Percentiles rank a stretch among this genome's conserved stretches.
These are phyloP conservation scores for Erannis defoliaria DNA, from an alignment of 2,888 invertebrate species.

Conservation along the genomic window DNA sequence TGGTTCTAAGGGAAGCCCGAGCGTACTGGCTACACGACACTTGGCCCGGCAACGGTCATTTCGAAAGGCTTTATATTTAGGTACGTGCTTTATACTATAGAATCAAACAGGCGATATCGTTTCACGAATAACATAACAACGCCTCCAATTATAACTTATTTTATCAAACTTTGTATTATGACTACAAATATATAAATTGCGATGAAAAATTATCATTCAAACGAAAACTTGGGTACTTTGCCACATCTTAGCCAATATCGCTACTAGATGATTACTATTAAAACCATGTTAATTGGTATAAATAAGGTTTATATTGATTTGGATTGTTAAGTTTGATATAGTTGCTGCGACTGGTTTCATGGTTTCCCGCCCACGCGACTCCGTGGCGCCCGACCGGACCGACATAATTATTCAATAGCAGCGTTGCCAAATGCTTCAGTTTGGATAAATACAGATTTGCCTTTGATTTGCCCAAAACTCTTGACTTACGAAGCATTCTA, in stretches of 20 bases:
- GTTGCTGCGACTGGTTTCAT: conserved; percentile 80
- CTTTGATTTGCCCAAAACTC: conserved; percentile 9
- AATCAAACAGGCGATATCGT: neutral
- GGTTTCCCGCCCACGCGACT: conserved; percentile 85
- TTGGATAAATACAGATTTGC: conserved; percentile 39
- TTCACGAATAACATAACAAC: neutral
- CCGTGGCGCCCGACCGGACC: conserved; percentile 77
- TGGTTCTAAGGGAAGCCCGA: conserved; percentile 79
- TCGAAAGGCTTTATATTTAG: conserved; percentile 9
- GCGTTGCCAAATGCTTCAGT: conserved; percentile 60
- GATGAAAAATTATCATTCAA: neutral
- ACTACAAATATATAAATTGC: no score
- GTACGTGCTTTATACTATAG: neutral
- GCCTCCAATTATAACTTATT: neutral
- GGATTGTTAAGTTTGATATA: conserved; percentile 59
- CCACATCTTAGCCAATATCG: neutral
- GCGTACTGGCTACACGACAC: conserved; percentile 32
- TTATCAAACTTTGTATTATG: neutral
- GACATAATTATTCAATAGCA: conserved; percentile 69
- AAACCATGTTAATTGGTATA: no score
- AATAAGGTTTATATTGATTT: conserved; percentile 50
- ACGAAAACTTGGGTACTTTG: neutral
- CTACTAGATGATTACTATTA: neutral
- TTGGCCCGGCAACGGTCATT: conserved; percentile 3
- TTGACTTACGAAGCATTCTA: conserved; percentile 2